A percentile compares a stretch with the other conserved stretches of the same genome.
These are phyloP conservation scores for Acanthurus tractus DNA, from an alignment of 2,797 vertebrate species.

Conservation along the genomic window DNA sequence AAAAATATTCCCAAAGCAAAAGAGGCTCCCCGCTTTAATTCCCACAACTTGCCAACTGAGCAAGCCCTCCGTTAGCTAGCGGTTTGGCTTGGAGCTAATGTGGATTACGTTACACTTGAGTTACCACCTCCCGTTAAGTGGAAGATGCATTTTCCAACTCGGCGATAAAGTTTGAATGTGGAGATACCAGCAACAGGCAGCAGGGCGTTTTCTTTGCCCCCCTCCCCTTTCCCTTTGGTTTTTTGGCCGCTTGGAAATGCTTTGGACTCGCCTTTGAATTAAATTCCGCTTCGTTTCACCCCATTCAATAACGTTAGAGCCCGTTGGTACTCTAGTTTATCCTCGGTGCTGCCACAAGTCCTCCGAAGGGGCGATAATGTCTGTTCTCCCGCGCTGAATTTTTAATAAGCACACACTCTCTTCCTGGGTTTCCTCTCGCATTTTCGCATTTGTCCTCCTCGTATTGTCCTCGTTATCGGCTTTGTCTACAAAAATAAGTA, in stretches of 20 bases:
- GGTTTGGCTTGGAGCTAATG: neutral
- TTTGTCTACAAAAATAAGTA: neutral
- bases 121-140: constrained; percentile 54
- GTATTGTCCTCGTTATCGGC: neutral
- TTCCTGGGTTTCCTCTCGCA: constrained; percentile 67
- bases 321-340: constrained; percentile 38
- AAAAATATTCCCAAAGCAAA: constrained; percentile 70
- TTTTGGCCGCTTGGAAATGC: constrained; percentile 57
- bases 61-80: constrained; percentile 14
- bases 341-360: constrained; percentile 68
- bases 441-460: constrained; percentile 56
- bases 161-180: constrained; percentile 83
- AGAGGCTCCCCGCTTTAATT: constrained; percentile 13
- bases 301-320: constrained; percentile 59
- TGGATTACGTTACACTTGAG: constrained; percentile 22
- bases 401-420: constrained; percentile 65
- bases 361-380: constrained; percentile 40
- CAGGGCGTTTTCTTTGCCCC: constrained; percentile 87
- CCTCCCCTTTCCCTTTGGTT: constrained; percentile 66
- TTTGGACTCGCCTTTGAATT: constrained; percentile 25
- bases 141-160: constrained; percentile 70
- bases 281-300: constrained; percentile 52
- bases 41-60: constrained; percentile 53
- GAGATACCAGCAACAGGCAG: constrained; percentile 73
- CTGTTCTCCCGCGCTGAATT: constrained; percentile 74